phyloP scores from a whole-genome alignment of 2,113 vertebrate genomes.

The Pachypanchax playfairii region DNA sequence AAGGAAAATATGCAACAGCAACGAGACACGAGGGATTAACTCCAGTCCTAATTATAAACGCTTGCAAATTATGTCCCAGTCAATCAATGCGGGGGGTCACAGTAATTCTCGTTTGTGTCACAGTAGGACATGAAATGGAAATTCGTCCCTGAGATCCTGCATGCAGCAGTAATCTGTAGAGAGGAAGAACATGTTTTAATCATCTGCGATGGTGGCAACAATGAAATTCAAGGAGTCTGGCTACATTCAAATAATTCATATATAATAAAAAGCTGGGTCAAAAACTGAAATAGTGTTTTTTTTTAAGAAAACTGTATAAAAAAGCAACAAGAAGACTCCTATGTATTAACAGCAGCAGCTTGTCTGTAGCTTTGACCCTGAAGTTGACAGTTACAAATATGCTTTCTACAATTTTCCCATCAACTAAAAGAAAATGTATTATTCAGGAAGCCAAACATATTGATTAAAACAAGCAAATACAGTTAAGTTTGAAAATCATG shows the following conservation, averaged over 20 bases:
- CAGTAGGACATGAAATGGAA: constrained; percentile 58
- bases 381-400: too few relatives aligned
- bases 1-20: constrained; percentile 65
- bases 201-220: constrained; percentile 35
- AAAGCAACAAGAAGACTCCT: background rate
- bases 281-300: background rate
- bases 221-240: constrained; percentile 40
- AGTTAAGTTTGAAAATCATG: too few relatives aligned
- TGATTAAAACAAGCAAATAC: too few relatives aligned
- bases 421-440: too few relatives aligned
- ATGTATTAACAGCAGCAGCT: too few relatives aligned
- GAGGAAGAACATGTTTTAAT: constrained; percentile 55
- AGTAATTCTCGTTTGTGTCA: constrained; percentile 62
- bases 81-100: constrained; percentile 75
- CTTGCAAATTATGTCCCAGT: constrained; percentile 63
- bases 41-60: constrained; percentile 70
- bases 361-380: too few relatives aligned
- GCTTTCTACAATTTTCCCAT: too few relatives aligned
- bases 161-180: constrained; percentile 47
- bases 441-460: too few relatives aligned
- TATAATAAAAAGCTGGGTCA: constrained; percentile 7
- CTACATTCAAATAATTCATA: constrained; percentile 21
- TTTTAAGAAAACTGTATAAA: constrained; percentile 11
- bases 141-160: constrained; percentile 54
- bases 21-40: constrained; percentile 74